phyloP scores from a whole-genome alignment of 2,888 invertebrate genomes.

The Fabriciana adippe region DNA sequence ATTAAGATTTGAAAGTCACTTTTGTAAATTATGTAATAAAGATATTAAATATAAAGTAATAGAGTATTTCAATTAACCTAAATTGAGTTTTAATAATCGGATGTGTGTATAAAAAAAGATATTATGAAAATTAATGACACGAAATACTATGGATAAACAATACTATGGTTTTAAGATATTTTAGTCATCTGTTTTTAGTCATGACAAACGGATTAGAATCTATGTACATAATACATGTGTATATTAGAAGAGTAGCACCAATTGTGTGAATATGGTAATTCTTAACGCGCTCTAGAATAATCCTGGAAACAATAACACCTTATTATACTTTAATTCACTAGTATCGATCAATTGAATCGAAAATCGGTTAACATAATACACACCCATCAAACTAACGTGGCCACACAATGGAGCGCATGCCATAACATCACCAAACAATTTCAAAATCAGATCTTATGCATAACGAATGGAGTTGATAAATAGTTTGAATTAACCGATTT shows the following conservation, averaged over 20 bases:
- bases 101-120: too few species aligned
- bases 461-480: slow-evolving; percentile 81
- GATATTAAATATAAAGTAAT: too few species aligned
- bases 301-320: slow-evolving; percentile 31
- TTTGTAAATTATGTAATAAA: too few species aligned
- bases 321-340: slow-evolving; percentile 34
- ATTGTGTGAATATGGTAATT: slow-evolving; percentile 12
- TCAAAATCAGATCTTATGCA: slow-evolving; percentile 80
- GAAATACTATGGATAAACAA: too few species aligned
- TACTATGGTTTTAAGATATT: too few species aligned
- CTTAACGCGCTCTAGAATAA: slow-evolving; percentile 7
- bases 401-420: slow-evolving; percentile 69
- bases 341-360: slow-evolving; percentile 71
- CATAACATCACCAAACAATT: slow-evolving; percentile 80
- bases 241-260: background rate
- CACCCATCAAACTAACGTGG: slow-evolving; percentile 77
- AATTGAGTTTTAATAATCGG: too few species aligned
- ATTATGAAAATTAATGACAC: too few species aligned
- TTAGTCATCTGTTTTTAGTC: too few species aligned
- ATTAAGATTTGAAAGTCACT: too few species aligned
- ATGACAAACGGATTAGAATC: background rate
- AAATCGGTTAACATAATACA: slow-evolving; percentile 75
- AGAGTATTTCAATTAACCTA: too few species aligned
- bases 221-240: background rate
- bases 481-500: slow-evolving; percentile 83